Conservation (phyloP, 2,888 invertebrate genomes). For the Belgica antarctica region DNA sequence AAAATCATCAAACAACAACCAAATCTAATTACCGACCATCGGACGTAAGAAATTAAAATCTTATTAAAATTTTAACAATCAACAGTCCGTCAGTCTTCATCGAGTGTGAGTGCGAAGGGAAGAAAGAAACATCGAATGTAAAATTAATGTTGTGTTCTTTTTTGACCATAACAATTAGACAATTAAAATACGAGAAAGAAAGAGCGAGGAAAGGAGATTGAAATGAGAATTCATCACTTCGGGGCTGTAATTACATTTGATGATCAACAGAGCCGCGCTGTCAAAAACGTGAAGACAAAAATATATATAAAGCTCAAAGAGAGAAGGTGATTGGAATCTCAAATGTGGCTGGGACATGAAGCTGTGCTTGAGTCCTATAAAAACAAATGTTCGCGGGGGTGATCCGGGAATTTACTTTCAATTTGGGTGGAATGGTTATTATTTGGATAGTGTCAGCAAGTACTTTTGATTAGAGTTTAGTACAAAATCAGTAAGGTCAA, state of each 20-base stretch:
- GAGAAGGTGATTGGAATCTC: constrained; percentile 3
- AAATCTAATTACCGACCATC: constrained; percentile 27
- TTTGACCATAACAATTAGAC: constrained; percentile 34
- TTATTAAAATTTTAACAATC: constrained; percentile 31
- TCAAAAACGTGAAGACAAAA: constrained; percentile 18
- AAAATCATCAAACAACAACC: not conserved
- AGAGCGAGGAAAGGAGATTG: not conserved
- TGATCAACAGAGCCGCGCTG: not conserved
- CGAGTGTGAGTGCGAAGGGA: constrained; percentile 8
- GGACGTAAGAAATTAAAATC: constrained; percentile 34
- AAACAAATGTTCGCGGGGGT: too few relatives aligned
- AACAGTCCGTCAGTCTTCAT: not conserved
- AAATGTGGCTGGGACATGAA: not conserved
- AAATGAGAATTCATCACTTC: constrained; percentile 28
- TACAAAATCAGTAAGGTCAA: too few relatives aligned
- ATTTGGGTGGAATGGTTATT: too few relatives aligned
- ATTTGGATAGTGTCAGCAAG: too few relatives aligned
- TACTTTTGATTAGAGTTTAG: too few relatives aligned
- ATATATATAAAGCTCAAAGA: too few relatives aligned
- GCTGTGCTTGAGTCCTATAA: too few relatives aligned
- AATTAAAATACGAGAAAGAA: constrained; percentile 21
- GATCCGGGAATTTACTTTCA: too few relatives aligned
- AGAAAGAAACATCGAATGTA: not conserved
- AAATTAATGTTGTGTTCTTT: not conserved
- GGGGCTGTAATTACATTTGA: constrained; percentile 23